These are phyloP conservation scores for Scaptomyza caliginosa DNA, from an alignment of 2,888 invertebrate species.

Conservation along the genomic window DNA sequence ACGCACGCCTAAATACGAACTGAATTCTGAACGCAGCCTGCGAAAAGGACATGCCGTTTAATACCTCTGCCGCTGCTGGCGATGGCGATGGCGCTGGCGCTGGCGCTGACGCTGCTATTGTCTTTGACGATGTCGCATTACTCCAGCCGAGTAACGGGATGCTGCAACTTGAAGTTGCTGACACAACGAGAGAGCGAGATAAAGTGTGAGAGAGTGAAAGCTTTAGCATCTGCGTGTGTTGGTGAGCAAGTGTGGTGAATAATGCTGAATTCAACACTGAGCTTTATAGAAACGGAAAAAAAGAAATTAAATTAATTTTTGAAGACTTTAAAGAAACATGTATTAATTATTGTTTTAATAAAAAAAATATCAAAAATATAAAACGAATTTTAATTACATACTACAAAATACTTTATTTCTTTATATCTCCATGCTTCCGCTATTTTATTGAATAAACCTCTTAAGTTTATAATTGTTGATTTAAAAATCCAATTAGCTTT, in stretches of 20 bases:
- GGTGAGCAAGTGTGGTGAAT: conserved; percentile 55
- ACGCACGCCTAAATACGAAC: conserved; percentile 77
- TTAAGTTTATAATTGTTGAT: background rate
- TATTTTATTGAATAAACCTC: no score
- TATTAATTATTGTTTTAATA: no score
- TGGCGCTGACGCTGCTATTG: conserved; percentile 17
- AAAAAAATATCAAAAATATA: no score
- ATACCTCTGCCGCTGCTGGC: conserved; percentile 8
- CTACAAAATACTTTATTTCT: no score
- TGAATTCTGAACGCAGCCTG: conserved; percentile 65
- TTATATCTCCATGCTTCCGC: no score
- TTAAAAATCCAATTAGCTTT: background rate
- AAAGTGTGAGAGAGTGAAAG: conserved; percentile 25
- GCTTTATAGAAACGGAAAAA: background rate
- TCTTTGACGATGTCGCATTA: conserved; percentile 23
- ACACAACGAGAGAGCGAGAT: conserved; percentile 24
- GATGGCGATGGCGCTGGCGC: conserved; percentile 16
- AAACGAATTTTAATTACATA: no score
- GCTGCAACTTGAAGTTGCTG: conserved; percentile 63
- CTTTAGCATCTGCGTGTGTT: conserved; percentile 13
- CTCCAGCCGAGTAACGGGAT: conserved; percentile 49
- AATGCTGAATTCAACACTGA: conserved; percentile 27
- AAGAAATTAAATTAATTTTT: no score
- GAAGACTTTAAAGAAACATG: no score
- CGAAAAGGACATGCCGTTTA: conserved; percentile 65